These are phyloP conservation scores for Taurulus bubalis DNA, from an alignment of 2,113 vertebrate genomes.

Conservation along the genomic window DNA sequence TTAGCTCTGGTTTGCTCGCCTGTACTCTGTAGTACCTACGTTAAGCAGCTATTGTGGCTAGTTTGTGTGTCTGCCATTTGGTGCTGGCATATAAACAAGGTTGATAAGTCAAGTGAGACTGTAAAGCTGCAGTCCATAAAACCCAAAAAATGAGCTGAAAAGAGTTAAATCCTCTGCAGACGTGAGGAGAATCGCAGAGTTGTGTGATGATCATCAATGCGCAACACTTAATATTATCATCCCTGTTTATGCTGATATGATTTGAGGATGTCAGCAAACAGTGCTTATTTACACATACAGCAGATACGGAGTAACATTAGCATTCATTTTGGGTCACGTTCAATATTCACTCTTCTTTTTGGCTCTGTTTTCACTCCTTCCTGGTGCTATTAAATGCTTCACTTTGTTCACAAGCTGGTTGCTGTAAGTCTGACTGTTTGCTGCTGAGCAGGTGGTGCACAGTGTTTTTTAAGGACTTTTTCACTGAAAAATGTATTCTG, in stretches of 20 bases:
- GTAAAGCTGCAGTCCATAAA: not conserved
- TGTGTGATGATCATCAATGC: not conserved
- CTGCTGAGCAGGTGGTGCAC: not conserved
- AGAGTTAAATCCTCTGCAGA: too few species aligned
- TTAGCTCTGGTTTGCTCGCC: not conserved
- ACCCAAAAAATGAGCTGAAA: not conserved
- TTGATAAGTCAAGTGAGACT: not conserved
- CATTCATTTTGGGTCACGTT: not conserved
- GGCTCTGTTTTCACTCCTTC: not conserved
- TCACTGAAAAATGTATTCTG: not conserved
- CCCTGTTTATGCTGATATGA: not conserved
- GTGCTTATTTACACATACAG: not conserved
- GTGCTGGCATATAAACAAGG: not conserved
- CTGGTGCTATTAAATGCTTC: not conserved
- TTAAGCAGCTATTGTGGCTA: not conserved
- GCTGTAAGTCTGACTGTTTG: not conserved
- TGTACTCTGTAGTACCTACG: not conserved
- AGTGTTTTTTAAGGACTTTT: not conserved
- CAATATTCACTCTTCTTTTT: not conserved
- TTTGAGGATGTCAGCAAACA: not conserved
- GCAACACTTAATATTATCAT: not conserved
- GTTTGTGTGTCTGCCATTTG: not conserved
- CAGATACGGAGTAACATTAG: not conserved
- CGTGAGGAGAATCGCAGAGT: too few species aligned
- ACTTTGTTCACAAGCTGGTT: not conserved